phyloP scores from a whole-genome alignment of 2,797 vertebrate genomes.

The Myripristis jacobus region DNA sequence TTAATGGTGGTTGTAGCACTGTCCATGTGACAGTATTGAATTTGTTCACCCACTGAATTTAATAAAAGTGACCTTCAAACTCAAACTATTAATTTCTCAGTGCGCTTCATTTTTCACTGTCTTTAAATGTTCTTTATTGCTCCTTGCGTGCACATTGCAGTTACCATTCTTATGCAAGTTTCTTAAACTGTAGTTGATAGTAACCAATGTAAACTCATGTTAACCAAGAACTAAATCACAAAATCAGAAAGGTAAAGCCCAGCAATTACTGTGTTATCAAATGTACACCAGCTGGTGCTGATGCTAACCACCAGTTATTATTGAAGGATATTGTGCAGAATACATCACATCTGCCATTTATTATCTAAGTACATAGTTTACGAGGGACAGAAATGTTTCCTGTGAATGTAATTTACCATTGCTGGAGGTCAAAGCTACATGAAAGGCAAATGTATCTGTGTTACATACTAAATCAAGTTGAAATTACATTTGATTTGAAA shows the following conservation, averaged over 20 bases:
- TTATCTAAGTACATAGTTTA: constrained; percentile 42
- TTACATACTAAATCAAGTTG: constrained; percentile 8
- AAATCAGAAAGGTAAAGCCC: neutral
- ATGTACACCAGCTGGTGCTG: constrained; percentile 24
- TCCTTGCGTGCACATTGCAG: neutral
- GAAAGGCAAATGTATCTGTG: constrained; percentile 30
- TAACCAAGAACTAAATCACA: neutral
- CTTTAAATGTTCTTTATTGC: neutral
- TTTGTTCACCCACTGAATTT: constrained; percentile 72
- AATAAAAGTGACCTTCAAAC: constrained; percentile 84
- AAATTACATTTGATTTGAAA: constrained; percentile 29
- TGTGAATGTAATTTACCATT: constrained; percentile 4
- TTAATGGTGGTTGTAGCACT: constrained; percentile 41
- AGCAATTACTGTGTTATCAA: neutral
- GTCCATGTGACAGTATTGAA: constrained; percentile 54
- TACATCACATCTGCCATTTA: constrained; percentile 30
- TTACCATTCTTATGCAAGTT: neutral
- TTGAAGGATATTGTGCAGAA: constrained; percentile 9
- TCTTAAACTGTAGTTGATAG: neutral
- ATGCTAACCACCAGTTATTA: constrained; percentile 1
- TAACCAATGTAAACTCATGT: no score
- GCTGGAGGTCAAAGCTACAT: constrained; percentile 42
- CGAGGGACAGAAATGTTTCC: constrained; percentile 29
- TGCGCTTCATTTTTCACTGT: constrained; percentile 1
- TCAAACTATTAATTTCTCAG: constrained; percentile 12